A percentile compares a stretch with the other conserved stretches of the same genome.
phyloP scores from a whole-genome alignment of 2,113 vertebrate genomes.

The Isichthys henryi region DNA sequence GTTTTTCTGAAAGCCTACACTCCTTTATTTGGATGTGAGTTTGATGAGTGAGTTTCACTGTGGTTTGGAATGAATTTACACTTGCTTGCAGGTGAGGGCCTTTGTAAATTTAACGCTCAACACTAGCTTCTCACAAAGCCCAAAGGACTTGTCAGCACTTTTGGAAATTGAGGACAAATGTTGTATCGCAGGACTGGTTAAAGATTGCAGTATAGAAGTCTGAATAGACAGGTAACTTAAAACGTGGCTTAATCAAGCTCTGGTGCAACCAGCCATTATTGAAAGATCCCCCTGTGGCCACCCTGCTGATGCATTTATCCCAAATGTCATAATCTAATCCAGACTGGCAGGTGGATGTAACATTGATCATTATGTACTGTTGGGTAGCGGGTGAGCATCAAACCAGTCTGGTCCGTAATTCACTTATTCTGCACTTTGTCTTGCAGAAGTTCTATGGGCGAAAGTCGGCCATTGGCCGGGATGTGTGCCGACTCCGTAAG shows the following conservation, averaged over 20 bases:
- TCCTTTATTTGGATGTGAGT: not conserved
- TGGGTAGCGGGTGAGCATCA: not conserved
- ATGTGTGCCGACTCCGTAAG: conserved; percentile 86
- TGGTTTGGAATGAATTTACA: not conserved
- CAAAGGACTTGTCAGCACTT: not conserved
- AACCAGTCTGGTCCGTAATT: not conserved
- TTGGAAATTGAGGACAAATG: not conserved
- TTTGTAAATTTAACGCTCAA: not conserved
- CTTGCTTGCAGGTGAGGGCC: not conserved
- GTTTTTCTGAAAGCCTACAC: not conserved
- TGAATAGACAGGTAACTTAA: not conserved
- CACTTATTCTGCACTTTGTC: not conserved
- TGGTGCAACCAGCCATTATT: not conserved
- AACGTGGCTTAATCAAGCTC: not conserved
- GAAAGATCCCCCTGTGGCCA: not conserved
- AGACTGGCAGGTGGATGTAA: not conserved
- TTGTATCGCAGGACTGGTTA: not conserved
- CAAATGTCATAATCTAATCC: not conserved
- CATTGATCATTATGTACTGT: not conserved
- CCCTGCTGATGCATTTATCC: not conserved
- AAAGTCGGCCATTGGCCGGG: conserved; percentile 81
- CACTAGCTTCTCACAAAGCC: not conserved
- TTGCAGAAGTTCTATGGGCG: conserved; percentile 88
- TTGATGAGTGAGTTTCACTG: not conserved
- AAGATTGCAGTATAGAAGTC: not conserved